Evolutionary conservation across 2,888 invertebrate species (phyloP), one percentile per base, ranked within the genome.

Genomic region (Aspidapion aeneum): DNA sequence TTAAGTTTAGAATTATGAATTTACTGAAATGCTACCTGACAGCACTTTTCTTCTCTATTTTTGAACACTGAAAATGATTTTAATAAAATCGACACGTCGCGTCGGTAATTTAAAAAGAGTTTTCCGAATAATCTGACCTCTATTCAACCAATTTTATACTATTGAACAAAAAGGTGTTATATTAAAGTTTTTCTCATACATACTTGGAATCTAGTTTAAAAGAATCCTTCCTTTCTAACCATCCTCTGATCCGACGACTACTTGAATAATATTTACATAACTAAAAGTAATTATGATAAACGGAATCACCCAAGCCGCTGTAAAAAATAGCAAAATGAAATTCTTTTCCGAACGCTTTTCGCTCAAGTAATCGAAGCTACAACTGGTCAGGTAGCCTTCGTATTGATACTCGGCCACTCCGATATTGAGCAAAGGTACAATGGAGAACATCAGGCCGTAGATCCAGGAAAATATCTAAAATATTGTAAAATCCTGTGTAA

Each of bases 321-420:
- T 83, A 77, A 91, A 92, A 76, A 90, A 90, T 2, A 85, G 77
- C 69, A 92, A 84, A 74, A 93, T 91, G 75, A 90, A 94, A 64
- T 85, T 83, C 58, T 86, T 85, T 1, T 86, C 86, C 0, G 77
- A 75, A 0, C 79, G 73, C 60, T 86, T 85, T n/a, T 86, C 84
- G 0, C 90, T 87, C 57, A 94, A 83, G 74, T 94, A 94, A 78
- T 94, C 93, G 75, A 91, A 94, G 73, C 93, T 90, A 79, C 94
- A 94, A 72, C 90, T 90, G 18, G 91, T 93, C 64, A 93, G 83
- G 74, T 87, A 92, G 1, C 92, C 93, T 77, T 94, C 94, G 3
- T 93, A 92, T 17, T 91, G 89, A 80, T 93, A 94, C 48, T 82
- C 83, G 19, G 89, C 90, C 69, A 90, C 84, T 7, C 91, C 90